phyloP scores from a whole-genome alignment of 2,113 vertebrate genomes.

The Triplophysa siluroides region DNA sequence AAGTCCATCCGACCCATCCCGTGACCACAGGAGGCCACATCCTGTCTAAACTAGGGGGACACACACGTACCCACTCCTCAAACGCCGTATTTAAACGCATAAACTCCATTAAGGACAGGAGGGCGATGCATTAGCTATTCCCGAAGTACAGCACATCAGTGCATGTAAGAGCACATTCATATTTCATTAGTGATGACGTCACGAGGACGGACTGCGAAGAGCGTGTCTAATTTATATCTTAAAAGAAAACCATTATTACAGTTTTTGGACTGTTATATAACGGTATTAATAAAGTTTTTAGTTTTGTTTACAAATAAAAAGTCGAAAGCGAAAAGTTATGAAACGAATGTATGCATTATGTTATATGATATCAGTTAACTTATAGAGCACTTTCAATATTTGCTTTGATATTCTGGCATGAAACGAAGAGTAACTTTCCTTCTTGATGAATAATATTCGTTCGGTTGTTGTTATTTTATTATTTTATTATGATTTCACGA shows the following conservation, averaged over 20 bases:
- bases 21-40: constrained; percentile 51
- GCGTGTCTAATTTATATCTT: background rate
- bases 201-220: constrained; percentile 34
- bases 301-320: background rate
- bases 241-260: too few species aligned
- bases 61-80: constrained; percentile 12
- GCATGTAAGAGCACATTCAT: constrained; percentile 65
- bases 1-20: constrained; percentile 51
- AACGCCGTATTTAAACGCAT: constrained; percentile 54
- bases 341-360: background rate
- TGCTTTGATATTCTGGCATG: background rate
- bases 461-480: background rate
- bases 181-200: constrained; percentile 72
- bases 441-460: background rate
- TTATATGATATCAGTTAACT: background rate
- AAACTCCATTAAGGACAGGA: constrained; percentile 69
- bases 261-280: background rate
- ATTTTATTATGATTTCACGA: background rate
- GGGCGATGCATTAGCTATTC: constrained; percentile 66
- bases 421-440: background rate
- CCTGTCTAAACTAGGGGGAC: constrained; percentile 49
- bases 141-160: constrained; percentile 59
- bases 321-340: background rate
- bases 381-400: background rate
- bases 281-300: background rate